Evolutionary conservation across 53 echinoderm and acorn worm species (phyloP).

Genomic region (Temnopleurus reevesii): DNA sequence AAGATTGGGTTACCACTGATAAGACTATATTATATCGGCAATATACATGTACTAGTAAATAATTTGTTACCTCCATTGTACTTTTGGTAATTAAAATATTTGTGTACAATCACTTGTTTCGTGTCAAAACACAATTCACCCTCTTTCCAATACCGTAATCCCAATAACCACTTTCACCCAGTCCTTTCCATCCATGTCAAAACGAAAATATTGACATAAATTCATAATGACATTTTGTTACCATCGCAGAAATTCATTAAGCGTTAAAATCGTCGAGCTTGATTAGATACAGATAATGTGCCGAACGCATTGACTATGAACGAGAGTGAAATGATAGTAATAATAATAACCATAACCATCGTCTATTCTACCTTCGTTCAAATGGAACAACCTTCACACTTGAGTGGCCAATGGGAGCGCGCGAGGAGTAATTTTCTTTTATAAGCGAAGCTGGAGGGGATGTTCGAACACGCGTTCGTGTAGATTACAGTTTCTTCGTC

Average conservation of each 20-base stretch:
- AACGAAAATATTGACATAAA: slow-evolving; percentile 44
- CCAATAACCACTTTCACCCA: no score
- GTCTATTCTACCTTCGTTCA: slow-evolving; percentile 19
- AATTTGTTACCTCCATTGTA: no score
- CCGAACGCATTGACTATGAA: not conserved
- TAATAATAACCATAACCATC: not conserved
- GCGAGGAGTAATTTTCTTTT: not conserved
- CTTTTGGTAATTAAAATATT: no score
- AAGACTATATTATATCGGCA: no score
- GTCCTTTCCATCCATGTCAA: not conserved
- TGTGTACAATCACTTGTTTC: no score
- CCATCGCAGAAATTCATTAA: slow-evolving; percentile 46
- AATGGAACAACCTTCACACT: slow-evolving; percentile 60
- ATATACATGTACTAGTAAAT: no score
- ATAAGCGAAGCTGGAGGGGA: not conserved
- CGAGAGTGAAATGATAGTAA: slow-evolving; percentile 5
- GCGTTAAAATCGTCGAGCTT: slow-evolving; percentile 44
- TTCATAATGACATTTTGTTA: slow-evolving; percentile 47
- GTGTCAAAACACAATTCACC: no score
- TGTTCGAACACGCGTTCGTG: not conserved
- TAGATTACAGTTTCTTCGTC: not conserved
- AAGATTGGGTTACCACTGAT: no score
- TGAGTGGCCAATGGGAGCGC: slow-evolving; percentile 46
- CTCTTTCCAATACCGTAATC: no score
- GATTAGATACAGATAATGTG: slow-evolving; percentile 29